Conservation (phyloP, 2,113 vertebrate species). For the Eubucco bourcierii region DNA sequence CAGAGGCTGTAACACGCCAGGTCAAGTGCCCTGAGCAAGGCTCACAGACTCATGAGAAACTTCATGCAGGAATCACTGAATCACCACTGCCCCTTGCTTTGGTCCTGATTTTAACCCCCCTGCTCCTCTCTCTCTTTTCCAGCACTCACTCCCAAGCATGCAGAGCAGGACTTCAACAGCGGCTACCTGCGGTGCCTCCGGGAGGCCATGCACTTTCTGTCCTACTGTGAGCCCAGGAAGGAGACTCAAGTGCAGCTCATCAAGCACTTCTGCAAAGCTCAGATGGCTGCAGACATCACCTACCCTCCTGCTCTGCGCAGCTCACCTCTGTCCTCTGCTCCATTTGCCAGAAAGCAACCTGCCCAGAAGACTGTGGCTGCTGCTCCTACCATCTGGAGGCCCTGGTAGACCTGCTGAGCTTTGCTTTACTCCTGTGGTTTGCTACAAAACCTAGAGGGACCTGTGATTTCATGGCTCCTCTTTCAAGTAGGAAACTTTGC, state of each 20-base stretch:
- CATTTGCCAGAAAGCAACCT: constrained; percentile 53
- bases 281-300: background rate
- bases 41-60: background rate
- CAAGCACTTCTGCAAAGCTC: constrained; percentile 70
- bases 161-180: constrained; percentile 72
- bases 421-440: background rate
- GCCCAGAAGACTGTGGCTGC: background rate
- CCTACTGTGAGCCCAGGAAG: constrained; percentile 58
- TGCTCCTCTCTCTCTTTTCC: background rate
- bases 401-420: constrained; percentile 78
- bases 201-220: constrained; percentile 81
- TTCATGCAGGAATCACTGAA: background rate
- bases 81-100: background rate
- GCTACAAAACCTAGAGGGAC: constrained; percentile 35
- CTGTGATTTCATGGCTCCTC: constrained; percentile 16
- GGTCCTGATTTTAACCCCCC: background rate
- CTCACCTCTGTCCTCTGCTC: constrained; percentile 3
- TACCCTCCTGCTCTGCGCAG: background rate
- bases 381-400: constrained; percentile 81
- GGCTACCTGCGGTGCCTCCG: constrained; percentile 82
- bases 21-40: background rate
- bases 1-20: background rate
- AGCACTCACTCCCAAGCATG: background rate
- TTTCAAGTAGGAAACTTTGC: constrained; percentile 63
- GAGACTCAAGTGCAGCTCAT: constrained; percentile 62